Evolutionary conservation across 1,140 invertebrate genomes (phyloP).

Genomic region (Atta cephalotes): DNA sequence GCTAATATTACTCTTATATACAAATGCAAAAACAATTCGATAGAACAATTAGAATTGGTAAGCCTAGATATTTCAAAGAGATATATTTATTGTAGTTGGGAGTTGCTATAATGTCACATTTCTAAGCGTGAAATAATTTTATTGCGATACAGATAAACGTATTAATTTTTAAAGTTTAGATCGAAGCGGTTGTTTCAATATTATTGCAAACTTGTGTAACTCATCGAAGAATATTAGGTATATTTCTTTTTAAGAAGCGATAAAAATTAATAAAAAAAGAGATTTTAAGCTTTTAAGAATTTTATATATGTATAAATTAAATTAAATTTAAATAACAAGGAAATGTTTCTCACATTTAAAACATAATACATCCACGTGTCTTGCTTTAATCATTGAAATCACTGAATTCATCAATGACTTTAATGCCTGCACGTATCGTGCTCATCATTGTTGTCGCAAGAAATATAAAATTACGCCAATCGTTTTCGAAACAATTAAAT

Average conservation of each 20-base stretch:
- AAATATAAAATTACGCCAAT: neutral
- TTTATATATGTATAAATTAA: neutral
- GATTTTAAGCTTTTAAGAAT: neutral
- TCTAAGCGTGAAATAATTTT: neutral
- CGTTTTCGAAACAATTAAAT: neutral
- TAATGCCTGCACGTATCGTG: conserved; percentile 75
- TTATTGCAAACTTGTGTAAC: neutral
- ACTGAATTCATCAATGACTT: conserved; percentile 69
- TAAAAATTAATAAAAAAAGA: neutral
- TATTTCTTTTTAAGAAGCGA: neutral
- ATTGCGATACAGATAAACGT: neutral
- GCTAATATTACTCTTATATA: too few species aligned
- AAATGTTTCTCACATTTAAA: conserved; percentile 10
- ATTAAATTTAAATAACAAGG: neutral
- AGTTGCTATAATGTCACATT: too few species aligned
- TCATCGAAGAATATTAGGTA: neutral
- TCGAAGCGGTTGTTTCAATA: too few species aligned
- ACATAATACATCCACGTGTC: neutral
- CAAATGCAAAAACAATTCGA: too few species aligned
- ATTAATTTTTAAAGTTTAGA: too few species aligned
- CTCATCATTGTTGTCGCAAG: conserved; percentile 16
- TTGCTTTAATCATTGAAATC: conserved; percentile 24
- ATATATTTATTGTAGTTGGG: too few species aligned
- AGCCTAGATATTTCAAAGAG: too few species aligned
- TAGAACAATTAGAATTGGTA: too few species aligned